These are phyloP conservation scores for Antrozous pallidus DNA, from an alignment of 2,797 vertebrate species.

Conservation along the genomic window DNA sequence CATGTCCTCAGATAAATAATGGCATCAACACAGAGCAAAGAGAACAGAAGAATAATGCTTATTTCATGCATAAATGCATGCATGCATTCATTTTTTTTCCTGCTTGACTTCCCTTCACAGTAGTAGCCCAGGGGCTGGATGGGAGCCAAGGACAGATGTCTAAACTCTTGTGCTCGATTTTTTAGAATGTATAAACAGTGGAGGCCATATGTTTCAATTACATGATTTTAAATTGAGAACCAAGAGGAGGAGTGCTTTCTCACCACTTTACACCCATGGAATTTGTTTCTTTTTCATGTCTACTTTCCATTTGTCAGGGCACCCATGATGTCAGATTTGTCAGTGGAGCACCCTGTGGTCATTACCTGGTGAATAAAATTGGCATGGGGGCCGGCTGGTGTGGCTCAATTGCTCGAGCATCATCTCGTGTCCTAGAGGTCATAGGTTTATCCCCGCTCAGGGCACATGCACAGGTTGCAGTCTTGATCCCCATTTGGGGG, in stretches of 20 bases:
- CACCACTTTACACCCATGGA: background rate
- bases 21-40: background rate
- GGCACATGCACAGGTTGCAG: background rate
- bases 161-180: background rate
- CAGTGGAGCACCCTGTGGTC: background rate
- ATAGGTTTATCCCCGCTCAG: background rate
- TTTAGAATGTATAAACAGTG: background rate
- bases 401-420: background rate
- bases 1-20: background rate
- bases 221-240: slow-evolving; percentile 20
- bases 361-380: background rate
- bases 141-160: background rate
- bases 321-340: background rate
- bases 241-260: background rate
- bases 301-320: background rate
- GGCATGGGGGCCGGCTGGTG: background rate
- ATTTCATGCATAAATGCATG: background rate
- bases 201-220: background rate
- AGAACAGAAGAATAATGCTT: background rate
- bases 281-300: slow-evolving; percentile 35
- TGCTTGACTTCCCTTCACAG: background rate
- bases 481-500: background rate
- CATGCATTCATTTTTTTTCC: background rate
- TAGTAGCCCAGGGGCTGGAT: background rate
- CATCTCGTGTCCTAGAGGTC: background rate